Conservation (phyloP, 2,888 invertebrate species). For the Ochropleura leucogaster region DNA sequence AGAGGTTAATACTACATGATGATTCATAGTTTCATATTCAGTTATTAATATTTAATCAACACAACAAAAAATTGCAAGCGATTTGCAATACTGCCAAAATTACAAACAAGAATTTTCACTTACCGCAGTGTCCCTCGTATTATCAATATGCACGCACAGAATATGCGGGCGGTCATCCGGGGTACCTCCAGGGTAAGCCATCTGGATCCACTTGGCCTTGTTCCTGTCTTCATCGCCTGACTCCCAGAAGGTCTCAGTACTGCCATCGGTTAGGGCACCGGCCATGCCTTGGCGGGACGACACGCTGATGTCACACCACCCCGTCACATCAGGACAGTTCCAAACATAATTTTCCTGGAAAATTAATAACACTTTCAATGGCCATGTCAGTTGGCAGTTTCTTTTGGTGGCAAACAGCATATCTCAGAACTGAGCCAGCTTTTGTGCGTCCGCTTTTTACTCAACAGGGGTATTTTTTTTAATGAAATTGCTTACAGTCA, state of each 20-base stretch:
- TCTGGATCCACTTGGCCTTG: constrained; percentile 96
- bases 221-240: constrained; percentile 99
- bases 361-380: neutral
- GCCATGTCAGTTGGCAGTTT: neutral
- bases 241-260: constrained; percentile 99
- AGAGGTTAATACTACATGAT: neutral
- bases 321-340: constrained; percentile 93
- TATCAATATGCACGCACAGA: constrained; percentile 97
- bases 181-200: constrained; percentile 83
- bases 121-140: constrained; percentile 97
- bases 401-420: neutral
- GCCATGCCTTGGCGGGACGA: constrained; percentile 98
- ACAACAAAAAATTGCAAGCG: neutral
- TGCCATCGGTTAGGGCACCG: constrained; percentile 97
- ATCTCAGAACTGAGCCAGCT: neutral
- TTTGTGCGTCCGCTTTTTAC: neutral
- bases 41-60: neutral
- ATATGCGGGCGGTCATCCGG: constrained; percentile 92
- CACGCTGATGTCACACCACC: constrained; percentile 94
- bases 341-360: constrained; percentile 91
- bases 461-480: neutral
- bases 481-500: neutral
- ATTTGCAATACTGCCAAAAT: neutral
- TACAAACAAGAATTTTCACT: constrained; percentile 60
- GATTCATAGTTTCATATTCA: neutral